Percentiles rank a stretch among this genome's conserved stretches.
These are phyloP conservation scores for Tribolium castaneum DNA, from an alignment of 1,140 invertebrate genomes.

Conservation along the genomic window DNA sequence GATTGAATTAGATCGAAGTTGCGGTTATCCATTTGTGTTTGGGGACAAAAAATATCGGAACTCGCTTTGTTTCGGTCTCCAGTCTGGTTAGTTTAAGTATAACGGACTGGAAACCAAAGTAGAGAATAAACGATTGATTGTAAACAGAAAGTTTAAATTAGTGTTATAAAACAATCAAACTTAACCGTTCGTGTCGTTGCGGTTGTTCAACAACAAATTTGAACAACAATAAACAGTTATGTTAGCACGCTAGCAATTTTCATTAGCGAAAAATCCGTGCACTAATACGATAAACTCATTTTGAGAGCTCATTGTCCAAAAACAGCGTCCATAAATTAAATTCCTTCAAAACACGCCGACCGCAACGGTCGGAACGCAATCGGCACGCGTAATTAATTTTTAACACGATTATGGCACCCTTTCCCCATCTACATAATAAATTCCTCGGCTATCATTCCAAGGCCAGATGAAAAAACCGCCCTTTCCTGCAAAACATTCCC, in stretches of 20 bases:
- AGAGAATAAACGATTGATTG: too few relatives aligned
- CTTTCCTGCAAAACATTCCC: not conserved
- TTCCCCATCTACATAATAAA: conserved; percentile 13
- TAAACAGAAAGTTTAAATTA: not conserved
- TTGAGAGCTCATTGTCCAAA: not conserved
- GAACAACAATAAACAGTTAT: not conserved
- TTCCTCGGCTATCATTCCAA: conserved; percentile 2
- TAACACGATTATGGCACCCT: conserved; percentile 19
- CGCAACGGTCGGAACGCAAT: conserved; percentile 1
- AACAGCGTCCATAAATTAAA: not conserved
- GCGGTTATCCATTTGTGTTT: not conserved
- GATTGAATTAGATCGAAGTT: not conserved
- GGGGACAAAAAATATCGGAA: not conserved
- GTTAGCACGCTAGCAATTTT: not conserved
- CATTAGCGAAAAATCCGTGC: not conserved
- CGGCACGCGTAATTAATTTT: conserved; percentile 22
- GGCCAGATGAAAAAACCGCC: not conserved
- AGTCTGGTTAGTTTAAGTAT: too few relatives aligned
- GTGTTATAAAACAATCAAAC: not conserved
- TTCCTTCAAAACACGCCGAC: not conserved
- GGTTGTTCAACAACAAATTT: not conserved
- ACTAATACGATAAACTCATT: not conserved
- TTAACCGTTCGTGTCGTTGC: not conserved
- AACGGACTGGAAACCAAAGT: too few relatives aligned
- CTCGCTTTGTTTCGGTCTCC: not conserved